A percentile compares a stretch with the other conserved stretches of the same genome.
Conservation (phyloP, 2,113 vertebrate genomes). For the Prolemur simus region DNA sequence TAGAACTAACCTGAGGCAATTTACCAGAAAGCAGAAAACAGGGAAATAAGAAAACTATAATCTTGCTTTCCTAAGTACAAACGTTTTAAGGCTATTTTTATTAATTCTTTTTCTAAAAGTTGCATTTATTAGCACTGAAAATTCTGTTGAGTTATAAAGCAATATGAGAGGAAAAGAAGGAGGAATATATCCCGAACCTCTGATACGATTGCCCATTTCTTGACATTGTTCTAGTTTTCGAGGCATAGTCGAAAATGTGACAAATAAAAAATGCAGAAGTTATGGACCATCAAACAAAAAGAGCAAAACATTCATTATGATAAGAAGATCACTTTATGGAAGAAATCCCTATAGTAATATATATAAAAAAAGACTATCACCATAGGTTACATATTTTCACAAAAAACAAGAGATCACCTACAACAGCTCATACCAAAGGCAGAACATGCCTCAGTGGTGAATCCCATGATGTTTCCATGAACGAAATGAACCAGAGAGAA, state of each 20-base stretch:
- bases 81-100: slow-evolving; percentile 13
- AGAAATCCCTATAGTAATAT: slow-evolving; percentile 3
- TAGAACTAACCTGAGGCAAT: not conserved
- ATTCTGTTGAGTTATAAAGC: not conserved
- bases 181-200: not conserved
- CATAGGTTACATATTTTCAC: not conserved
- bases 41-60: slow-evolving; percentile 7
- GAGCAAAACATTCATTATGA: slow-evolving; percentile 42
- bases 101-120: slow-evolving; percentile 13
- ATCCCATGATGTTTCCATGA: slow-evolving; percentile 18
- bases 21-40: not conserved
- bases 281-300: slow-evolving; percentile 10
- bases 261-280: slow-evolving; percentile 27
- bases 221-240: slow-evolving; percentile 1
- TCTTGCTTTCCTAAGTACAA: not conserved
- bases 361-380: not conserved
- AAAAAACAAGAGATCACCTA: not conserved
- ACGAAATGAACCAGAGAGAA: slow-evolving; percentile 17
- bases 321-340: not conserved
- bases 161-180: slow-evolving; percentile 26
- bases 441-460: slow-evolving; percentile 18
- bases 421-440: not conserved
- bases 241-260: slow-evolving; percentile 18
- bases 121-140: slow-evolving; percentile 13
- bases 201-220: slow-evolving; percentile 17